Evolutionary conservation across 1,140 invertebrate genomes (phyloP).

Genomic region (Cardiocondyla obscurior): DNA sequence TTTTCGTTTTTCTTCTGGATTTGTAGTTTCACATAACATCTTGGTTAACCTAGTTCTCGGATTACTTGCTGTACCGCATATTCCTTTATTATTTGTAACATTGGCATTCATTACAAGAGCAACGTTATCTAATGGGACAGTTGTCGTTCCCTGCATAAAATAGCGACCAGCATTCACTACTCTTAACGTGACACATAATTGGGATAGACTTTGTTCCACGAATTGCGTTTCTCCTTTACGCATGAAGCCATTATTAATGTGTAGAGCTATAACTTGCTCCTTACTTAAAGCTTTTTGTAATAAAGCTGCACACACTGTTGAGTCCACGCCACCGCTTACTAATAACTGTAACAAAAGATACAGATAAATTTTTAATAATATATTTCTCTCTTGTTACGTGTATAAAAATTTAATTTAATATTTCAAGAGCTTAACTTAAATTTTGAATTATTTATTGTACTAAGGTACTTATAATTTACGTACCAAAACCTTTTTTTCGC

Average conservation of each 20-base stretch:
- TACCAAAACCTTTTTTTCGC: constrained; percentile 96
- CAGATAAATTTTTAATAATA: background rate
- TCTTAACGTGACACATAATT: constrained; percentile 94
- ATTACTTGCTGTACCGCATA: constrained; percentile 76
- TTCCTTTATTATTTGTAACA: constrained; percentile 82
- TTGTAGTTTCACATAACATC: constrained; percentile 92
- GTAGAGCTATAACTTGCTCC: constrained; percentile 97
- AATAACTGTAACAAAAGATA: constrained; percentile 88
- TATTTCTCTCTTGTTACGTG: background rate
- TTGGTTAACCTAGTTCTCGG: constrained; percentile 91
- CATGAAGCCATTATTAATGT: constrained; percentile 99
- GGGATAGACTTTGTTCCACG: constrained; percentile 93
- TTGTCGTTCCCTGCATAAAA: constrained; percentile 92
- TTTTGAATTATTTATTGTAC: too few species aligned
- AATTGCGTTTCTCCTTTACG: constrained; percentile 96
- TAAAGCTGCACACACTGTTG: constrained; percentile 98
- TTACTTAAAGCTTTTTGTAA: constrained; percentile 94
- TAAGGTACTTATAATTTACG: constrained; percentile 79
- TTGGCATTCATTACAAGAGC: constrained; percentile 84
- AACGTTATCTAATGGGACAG: constrained; percentile 87
- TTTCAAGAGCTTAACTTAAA: background rate
- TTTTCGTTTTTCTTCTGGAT: constrained; percentile 98
- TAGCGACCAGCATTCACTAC: constrained; percentile 90
- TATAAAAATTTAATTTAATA: background rate
- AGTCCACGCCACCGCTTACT: constrained; percentile 98